Percentiles rank a stretch among this genome's conserved stretches.
Conservation (phyloP, 2,113 vertebrate species). For the Trichechus manatus region DNA sequence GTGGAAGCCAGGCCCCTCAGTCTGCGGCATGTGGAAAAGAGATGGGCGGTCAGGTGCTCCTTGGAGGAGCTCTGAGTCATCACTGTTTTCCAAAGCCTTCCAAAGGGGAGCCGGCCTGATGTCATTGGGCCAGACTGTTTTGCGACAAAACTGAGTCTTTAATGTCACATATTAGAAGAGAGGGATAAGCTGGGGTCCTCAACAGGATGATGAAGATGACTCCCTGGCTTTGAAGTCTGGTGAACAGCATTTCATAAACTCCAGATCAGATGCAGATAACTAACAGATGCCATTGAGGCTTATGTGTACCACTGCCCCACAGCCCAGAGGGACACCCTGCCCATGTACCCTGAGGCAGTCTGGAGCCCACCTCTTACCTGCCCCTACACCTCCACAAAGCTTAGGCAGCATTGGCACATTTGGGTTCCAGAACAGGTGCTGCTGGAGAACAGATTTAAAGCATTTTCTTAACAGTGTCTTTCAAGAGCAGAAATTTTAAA, state of each 20-base stretch:
- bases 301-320: not conserved
- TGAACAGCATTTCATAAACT: not conserved
- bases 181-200: constrained; percentile 71
- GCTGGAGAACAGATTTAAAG: not conserved
- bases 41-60: constrained; percentile 50
- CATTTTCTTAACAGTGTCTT: not conserved
- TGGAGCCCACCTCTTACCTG: not conserved
- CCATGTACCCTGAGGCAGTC: not conserved
- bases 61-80: constrained; percentile 70
- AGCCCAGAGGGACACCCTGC: too few relatives aligned
- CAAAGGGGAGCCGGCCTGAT: constrained; percentile 59
- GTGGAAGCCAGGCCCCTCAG: constrained; percentile 82
- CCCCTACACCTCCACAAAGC: not conserved
- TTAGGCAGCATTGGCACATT: not conserved
- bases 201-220: constrained; percentile 62
- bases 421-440: not conserved
- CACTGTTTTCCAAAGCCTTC: constrained; percentile 76
- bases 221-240: constrained; percentile 62
- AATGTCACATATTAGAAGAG: constrained; percentile 75
- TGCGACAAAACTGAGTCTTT: constrained; percentile 79
- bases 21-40: constrained; percentile 59
- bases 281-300: not conserved
- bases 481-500: not conserved
- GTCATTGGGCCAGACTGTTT: constrained; percentile 57
- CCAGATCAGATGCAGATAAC: constrained; percentile 60